phyloP scores from a whole-genome alignment of 2,797 vertebrate genomes.

The Odontamblyopus lacepedii region DNA sequence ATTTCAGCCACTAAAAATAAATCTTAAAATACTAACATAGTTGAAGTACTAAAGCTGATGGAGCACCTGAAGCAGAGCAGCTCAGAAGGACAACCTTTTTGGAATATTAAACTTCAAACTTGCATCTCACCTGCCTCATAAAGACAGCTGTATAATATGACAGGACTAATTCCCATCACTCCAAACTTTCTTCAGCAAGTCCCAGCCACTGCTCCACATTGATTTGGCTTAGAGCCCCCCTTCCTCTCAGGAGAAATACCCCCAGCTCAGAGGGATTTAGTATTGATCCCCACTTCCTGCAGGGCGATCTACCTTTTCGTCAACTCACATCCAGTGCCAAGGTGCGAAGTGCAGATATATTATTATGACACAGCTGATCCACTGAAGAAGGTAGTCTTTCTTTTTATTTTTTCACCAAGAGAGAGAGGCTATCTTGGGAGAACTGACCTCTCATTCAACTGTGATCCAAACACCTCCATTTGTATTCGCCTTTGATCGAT shows the following conservation, averaged over 20 bases:
- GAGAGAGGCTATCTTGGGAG: constrained; percentile 27
- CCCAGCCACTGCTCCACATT: constrained; percentile 60
- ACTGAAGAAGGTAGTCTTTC: constrained; percentile 50
- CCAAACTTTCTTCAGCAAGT: constrained; percentile 58
- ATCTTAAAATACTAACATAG: neutral
- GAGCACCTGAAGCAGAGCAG: neutral
- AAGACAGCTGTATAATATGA: constrained; percentile 33
- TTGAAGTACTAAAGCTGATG: neutral
- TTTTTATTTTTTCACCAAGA: constrained; percentile 16
- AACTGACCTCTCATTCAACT: constrained; percentile 65
- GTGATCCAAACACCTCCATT: constrained; percentile 65
- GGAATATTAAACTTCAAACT: constrained; percentile 36
- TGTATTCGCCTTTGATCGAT: constrained; percentile 64
- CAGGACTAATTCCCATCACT: constrained; percentile 47
- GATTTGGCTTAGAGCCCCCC: constrained; percentile 65
- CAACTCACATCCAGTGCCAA: constrained; percentile 50
- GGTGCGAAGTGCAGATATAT: constrained; percentile 56
- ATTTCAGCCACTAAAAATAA: neutral
- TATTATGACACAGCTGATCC: constrained; percentile 50
- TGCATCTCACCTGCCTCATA: constrained; percentile 18
- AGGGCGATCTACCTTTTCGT: constrained; percentile 59
- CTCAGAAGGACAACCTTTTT: constrained; percentile 20
- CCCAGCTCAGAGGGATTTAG: constrained; percentile 67
- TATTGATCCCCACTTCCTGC: constrained; percentile 69
- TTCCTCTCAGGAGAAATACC: constrained; percentile 68